Evolutionary conservation across 2,113 vertebrate species (phyloP).

Genomic region (human): DNA sequence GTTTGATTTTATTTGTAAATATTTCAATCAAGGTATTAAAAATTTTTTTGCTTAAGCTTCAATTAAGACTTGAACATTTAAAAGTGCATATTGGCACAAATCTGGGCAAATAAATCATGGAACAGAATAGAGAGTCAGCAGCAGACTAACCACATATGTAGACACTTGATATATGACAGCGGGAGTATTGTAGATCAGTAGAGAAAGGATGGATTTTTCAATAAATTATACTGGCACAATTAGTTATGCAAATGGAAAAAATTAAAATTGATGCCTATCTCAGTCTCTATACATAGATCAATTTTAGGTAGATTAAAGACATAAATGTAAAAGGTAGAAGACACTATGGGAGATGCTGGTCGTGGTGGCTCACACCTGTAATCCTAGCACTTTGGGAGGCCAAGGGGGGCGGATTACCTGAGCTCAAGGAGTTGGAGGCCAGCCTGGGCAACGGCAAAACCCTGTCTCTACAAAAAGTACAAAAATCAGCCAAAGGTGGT

Average conservation of each 20-base stretch:
- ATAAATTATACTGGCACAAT: background rate
- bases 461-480: no score
- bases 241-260: conserved; percentile 1
- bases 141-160: background rate
- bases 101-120: background rate
- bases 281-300: background rate
- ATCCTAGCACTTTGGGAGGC: no score
- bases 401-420: no score
- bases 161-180: background rate
- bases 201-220: background rate
- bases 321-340: background rate
- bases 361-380: no score
- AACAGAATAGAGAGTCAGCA: background rate
- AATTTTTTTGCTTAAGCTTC: background rate
- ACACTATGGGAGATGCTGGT: background rate
- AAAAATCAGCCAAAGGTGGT: no score
- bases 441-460: no score
- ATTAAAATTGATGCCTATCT: background rate
- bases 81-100: background rate
- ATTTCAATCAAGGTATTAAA: conserved; percentile 1
- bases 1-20: conserved; percentile 22
- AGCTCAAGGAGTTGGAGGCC: no score
- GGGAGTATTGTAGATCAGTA: background rate
- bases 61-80: conserved; percentile 21
- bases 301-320: background rate